A percentile compares a stretch with the other conserved stretches of the same genome.
These are phyloP conservation scores for Echiichthys vipera DNA, from an alignment of 2,797 vertebrate genomes.

Conservation along the genomic window DNA sequence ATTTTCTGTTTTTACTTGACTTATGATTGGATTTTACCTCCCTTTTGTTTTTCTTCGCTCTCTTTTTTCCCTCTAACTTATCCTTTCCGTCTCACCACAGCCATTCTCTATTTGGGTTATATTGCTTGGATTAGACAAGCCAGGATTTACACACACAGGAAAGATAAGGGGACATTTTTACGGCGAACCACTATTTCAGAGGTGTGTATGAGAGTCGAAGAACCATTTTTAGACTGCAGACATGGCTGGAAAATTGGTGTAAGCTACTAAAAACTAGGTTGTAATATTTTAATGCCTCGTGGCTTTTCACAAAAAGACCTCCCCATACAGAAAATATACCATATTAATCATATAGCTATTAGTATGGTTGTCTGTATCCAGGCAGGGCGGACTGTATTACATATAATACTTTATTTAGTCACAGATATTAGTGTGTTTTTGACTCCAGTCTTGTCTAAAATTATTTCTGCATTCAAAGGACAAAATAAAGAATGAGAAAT, in stretches of 20 bases:
- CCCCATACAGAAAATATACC: constrained; percentile 57
- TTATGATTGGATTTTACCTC: constrained; percentile 41
- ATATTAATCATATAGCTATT: constrained; percentile 67
- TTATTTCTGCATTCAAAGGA: not conserved
- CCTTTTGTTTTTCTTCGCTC: constrained; percentile 46
- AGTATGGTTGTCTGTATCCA: constrained; percentile 40
- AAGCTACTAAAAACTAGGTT: constrained; percentile 69
- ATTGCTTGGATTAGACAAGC: constrained; percentile 59
- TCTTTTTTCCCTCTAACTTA: constrained; percentile 11
- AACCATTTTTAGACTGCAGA: constrained; percentile 73
- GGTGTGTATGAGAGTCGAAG: constrained; percentile 44
- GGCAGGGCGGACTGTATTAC: constrained; percentile 4
- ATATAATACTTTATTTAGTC: constrained; percentile 22
- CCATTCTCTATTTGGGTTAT: constrained; percentile 59
- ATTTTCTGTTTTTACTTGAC: constrained; percentile 38
- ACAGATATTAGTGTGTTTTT: not conserved
- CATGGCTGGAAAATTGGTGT: constrained; percentile 79
- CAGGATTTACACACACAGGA: constrained; percentile 75
- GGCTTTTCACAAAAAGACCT: constrained; percentile 73
- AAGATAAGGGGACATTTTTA: constrained; percentile 85
- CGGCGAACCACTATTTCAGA: constrained; percentile 61
- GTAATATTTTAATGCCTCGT: constrained; percentile 77
- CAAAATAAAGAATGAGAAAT: not conserved
- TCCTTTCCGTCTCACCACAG: constrained; percentile 61
- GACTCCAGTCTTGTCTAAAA: not conserved